Evolutionary conservation across 2,888 invertebrate species (phyloP), one percentile per base, ranked within the genome.

Genomic region (Hoplodrina blanda): DNA sequence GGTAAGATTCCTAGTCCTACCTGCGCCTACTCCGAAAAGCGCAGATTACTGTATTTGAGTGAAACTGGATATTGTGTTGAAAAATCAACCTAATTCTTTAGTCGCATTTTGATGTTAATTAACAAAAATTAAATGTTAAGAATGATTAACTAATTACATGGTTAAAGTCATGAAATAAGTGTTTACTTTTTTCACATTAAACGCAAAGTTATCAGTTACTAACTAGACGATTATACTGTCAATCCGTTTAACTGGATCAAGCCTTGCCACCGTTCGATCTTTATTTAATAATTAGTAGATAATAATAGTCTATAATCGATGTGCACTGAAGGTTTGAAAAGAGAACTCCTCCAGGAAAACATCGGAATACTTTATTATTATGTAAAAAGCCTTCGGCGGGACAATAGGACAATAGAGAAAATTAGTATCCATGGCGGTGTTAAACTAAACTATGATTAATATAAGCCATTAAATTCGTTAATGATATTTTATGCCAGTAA

Each of bases 171-270:
- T n/a, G n/a, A 7, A 46, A 37, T 53, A 10, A 25, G 3, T 62
- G 13, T 25, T 63, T 49, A 46, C 15, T 37, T 30, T 17, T 19
- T 62, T 70, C 19, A 54, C 15, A 10, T 46, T 17, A 49, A 65
- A 25, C 17, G 13, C 17, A 20, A 13, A 41, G 55, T 17, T 41
- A 60, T 33, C 11, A 44, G 25, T 50, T 63, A 54, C n/a, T 17
- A 63, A 70, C 49, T 53, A 67, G 6, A 44, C 10, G 11, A 64
- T 59, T 80, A 70, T 64, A 69, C 65, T 69, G 69, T 59, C 60
- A 55, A 71, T 56, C 25, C 66, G 55, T 75, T 78, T 71, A 69
- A 55, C 59, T 59, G n/a, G 15, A 73, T n/a, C 37, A 46, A 60
- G 19, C 73, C 56, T 76, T 69, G 73, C 13, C 20, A 20, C 20